Conservation (phyloP, 2,888 invertebrate genomes). For the Tenthredo mesomela region DNA sequence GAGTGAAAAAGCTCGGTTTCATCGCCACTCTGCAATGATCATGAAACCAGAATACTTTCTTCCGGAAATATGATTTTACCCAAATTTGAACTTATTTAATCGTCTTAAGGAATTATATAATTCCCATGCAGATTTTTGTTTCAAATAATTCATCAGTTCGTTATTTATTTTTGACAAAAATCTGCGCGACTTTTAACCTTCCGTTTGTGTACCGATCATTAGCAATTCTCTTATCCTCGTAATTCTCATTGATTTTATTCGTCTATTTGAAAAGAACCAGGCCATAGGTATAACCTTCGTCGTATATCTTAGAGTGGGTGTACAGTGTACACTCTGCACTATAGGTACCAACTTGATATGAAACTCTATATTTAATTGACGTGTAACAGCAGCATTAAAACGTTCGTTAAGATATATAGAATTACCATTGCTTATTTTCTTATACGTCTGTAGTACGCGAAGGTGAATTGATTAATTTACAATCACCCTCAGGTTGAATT, state of each 20-base stretch:
- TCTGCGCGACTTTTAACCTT: neutral
- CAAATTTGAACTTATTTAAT: no score
- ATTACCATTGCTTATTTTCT: neutral
- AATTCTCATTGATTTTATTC: slow-evolving; percentile 6
- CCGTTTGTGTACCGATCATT: neutral
- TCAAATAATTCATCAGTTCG: no score
- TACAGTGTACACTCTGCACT: neutral
- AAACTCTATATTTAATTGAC: slow-evolving; percentile 39
- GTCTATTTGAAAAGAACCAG: slow-evolving; percentile 25
- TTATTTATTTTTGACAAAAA: neutral
- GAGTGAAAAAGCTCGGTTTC: neutral
- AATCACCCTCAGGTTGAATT: no score
- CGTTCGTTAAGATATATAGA: neutral
- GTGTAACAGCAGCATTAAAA: slow-evolving; percentile 35
- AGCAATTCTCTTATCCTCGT: neutral
- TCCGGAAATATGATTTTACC: no score
- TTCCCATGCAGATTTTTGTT: no score
- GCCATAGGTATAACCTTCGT: slow-evolving; percentile 15
- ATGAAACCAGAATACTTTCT: no score
- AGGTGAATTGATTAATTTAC: no score
- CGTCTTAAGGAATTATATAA: no score
- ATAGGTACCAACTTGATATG: slow-evolving; percentile 7
- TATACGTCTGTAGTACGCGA: no score
- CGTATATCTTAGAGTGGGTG: slow-evolving; percentile 19
- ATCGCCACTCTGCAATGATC: neutral